A percentile compares a stretch with the other conserved stretches of the same genome.
Evolutionary conservation across 64 coral and sea anemone genomes (phyloP).

Genomic region (Exaiptasia diaphana): DNA sequence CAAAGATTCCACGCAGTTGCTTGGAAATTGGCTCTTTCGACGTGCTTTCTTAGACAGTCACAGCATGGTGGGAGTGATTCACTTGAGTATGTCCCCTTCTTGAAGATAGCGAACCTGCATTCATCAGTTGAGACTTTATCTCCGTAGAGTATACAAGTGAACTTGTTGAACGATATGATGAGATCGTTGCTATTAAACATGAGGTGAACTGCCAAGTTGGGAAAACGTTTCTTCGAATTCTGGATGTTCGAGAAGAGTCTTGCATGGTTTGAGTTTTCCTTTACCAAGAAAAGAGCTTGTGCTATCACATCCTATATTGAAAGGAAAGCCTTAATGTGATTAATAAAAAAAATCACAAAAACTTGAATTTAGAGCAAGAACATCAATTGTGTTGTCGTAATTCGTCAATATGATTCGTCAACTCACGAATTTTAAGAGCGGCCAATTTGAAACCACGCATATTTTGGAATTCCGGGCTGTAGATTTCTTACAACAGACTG

Average conservation of each 20-base stretch:
- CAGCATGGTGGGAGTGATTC: slow-evolving; percentile 3
- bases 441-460: too few relatives aligned
- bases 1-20: neutral
- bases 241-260: slow-evolving; percentile 18
- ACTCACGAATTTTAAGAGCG: too few relatives aligned
- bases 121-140: slow-evolving; percentile 55
- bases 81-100: neutral
- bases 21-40: slow-evolving; percentile 30
- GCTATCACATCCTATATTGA: slow-evolving; percentile 6
- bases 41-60: slow-evolving; percentile 11
- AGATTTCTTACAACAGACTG: too few relatives aligned
- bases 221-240: slow-evolving; percentile 20
- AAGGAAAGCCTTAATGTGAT: too few relatives aligned
- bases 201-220: neutral
- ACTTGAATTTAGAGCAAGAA: too few relatives aligned
- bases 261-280: slow-evolving; percentile 25
- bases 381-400: too few relatives aligned
- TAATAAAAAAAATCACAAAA: too few relatives aligned
- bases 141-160: slow-evolving; percentile 46
- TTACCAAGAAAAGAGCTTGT: slow-evolving; percentile 39
- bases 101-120: slow-evolving; percentile 36
- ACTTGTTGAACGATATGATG: slow-evolving; percentile 33
- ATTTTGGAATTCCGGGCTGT: too few relatives aligned
- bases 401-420: too few relatives aligned
- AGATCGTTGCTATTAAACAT: neutral